These are phyloP conservation scores for Eidolon dupreanum DNA, from an alignment of 2,797 vertebrate species.

Conservation along the genomic window DNA sequence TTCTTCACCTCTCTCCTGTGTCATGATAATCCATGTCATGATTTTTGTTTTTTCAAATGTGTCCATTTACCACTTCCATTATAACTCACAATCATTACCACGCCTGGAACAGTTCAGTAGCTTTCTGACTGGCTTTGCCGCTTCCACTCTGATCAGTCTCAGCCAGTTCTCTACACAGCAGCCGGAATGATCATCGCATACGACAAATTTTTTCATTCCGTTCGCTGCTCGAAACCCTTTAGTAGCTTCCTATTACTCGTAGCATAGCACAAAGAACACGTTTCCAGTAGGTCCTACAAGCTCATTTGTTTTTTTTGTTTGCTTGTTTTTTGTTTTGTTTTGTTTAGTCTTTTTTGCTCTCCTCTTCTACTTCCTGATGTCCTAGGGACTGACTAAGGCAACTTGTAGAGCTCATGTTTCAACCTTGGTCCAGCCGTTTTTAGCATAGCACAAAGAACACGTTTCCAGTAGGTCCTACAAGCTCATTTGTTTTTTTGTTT, in stretches of 20 bases:
- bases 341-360: background rate
- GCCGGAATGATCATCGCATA: background rate
- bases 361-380: background rate
- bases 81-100: background rate
- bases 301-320: background rate
- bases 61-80: background rate
- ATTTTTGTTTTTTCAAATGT: background rate
- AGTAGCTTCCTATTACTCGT: background rate
- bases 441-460: background rate
- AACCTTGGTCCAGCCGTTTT: background rate
- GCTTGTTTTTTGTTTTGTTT: too few relatives aligned
- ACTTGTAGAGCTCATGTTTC: background rate
- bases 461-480: background rate
- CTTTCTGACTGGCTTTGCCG: background rate
- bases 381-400: accelerated
- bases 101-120: background rate
- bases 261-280: background rate
- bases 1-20: background rate
- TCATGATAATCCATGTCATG: background rate
- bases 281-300: background rate
- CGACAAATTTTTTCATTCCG: background rate
- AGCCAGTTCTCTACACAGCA: background rate
- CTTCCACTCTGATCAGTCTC: background rate
- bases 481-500: background rate
- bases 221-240: background rate